Evolutionary conservation across 2,797 vertebrate species (phyloP).

Genomic region (Glyptemys insculpta): DNA sequence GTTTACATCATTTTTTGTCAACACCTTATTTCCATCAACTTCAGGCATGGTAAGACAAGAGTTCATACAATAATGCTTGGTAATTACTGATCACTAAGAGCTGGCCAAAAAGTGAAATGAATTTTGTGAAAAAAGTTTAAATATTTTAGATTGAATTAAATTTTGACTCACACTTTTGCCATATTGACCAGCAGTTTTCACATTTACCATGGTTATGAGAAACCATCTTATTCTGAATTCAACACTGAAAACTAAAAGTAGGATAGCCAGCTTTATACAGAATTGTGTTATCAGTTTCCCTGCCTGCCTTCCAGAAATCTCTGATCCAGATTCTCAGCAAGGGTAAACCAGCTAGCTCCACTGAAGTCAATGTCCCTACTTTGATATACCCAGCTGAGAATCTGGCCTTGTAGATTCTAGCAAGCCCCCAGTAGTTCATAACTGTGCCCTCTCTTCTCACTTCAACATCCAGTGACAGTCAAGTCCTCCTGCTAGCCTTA

Average conservation of each 20-base stretch:
- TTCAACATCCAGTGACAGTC: background rate
- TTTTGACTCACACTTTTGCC: too few species aligned
- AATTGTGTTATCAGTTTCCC: background rate
- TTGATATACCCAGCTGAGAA: background rate
- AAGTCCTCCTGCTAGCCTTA: background rate
- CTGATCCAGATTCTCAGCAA: background rate
- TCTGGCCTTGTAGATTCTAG: background rate
- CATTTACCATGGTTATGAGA: background rate
- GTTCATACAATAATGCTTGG: slow-evolving; percentile 49
- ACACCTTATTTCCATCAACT: slow-evolving; percentile 53
- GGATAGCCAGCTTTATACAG: background rate
- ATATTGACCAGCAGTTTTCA: background rate
- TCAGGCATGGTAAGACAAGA: slow-evolving; percentile 49
- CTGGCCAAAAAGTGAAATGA: slow-evolving; percentile 45
- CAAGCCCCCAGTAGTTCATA: background rate
- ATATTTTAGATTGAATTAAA: too few species aligned
- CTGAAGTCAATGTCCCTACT: background rate
- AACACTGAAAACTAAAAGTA: background rate
- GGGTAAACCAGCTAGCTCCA: background rate
- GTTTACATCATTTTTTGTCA: background rate
- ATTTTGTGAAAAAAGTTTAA: background rate
- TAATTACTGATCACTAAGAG: background rate
- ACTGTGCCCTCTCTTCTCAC: background rate
- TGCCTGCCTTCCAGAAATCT: background rate
- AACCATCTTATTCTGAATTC: background rate